A percentile compares a stretch with the other conserved stretches of the same genome.
Conservation (phyloP, 92 coral and sea anemone genomes). For the Epizoanthus ramosus region DNA sequence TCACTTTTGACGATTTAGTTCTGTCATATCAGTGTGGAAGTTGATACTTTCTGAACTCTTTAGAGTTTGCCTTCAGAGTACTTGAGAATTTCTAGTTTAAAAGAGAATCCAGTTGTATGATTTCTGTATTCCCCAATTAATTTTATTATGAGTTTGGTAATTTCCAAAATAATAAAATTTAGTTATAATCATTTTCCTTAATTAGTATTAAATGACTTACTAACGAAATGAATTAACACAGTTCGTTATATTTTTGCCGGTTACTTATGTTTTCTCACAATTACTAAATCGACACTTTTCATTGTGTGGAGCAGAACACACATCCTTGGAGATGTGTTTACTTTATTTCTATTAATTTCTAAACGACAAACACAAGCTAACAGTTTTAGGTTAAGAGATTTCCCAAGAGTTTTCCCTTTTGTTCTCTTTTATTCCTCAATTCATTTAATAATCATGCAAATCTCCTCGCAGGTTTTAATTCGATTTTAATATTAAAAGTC, state of each 20-base stretch:
- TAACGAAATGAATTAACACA: neutral
- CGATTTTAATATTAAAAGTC: slow-evolving; percentile 13
- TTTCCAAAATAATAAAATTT: neutral
- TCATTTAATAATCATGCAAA: slow-evolving; percentile 12
- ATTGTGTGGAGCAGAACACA: too few relatives aligned
- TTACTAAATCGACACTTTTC: too few relatives aligned
- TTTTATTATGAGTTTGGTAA: slow-evolving; percentile 11
- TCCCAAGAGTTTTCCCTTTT: neutral
- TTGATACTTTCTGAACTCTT: too few relatives aligned
- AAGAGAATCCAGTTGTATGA: too few relatives aligned
- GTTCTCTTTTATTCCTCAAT: neutral
- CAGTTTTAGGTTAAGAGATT: neutral
- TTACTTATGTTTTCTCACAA: neutral
- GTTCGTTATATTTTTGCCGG: neutral
- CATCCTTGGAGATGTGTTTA: neutral
- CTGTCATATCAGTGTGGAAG: too few relatives aligned
- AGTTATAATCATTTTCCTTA: slow-evolving; percentile 1
- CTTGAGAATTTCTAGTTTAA: too few relatives aligned
- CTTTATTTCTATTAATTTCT: neutral
- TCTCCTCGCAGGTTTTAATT: neutral
- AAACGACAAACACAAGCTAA: neutral
- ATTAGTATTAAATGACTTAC: slow-evolving; percentile 1
- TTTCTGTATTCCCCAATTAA: neutral
- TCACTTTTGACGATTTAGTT: too few relatives aligned
- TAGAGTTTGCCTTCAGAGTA: too few relatives aligned